phyloP scores from a whole-genome alignment of 2,888 invertebrate genomes.

The Heliconius cydno region DNA sequence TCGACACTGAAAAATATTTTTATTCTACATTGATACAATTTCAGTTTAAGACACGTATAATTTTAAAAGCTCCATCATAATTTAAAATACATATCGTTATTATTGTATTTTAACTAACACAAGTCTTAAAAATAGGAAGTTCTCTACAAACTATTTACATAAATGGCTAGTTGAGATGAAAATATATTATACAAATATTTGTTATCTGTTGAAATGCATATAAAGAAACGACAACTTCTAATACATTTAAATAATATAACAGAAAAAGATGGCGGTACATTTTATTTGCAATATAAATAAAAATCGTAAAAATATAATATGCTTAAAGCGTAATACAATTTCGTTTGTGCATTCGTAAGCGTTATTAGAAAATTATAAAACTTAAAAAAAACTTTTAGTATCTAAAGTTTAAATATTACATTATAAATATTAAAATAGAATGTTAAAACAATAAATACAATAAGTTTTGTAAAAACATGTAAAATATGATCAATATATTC shows the following conservation, averaged over 20 bases:
- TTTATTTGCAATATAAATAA: slow-evolving; percentile 8
- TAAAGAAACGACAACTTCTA: not conserved
- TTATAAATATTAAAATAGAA: slow-evolving; percentile 29
- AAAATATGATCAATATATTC: slow-evolving; percentile 28
- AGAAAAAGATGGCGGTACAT: not conserved
- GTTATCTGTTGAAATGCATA: not conserved
- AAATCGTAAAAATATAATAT: slow-evolving; percentile 15
- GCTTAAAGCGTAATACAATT: slow-evolving; percentile 22
- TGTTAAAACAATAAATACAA: slow-evolving; percentile 24
- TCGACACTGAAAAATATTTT: slow-evolving; percentile 39
- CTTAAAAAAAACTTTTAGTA: not conserved
- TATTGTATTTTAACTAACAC: slow-evolving; percentile 11
- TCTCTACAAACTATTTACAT: slow-evolving; percentile 31
- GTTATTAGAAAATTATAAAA: slow-evolving; percentile 5
- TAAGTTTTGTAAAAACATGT: slow-evolving; percentile 27
- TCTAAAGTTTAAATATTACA: slow-evolving; percentile 10
- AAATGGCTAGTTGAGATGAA: not conserved
- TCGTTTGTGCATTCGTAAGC: slow-evolving; percentile 39
- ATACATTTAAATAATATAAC: not conserved
- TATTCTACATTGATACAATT: slow-evolving; percentile 38
- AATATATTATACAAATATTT: not conserved
- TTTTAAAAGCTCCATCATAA: slow-evolving; percentile 42
- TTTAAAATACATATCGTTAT: slow-evolving; percentile 21
- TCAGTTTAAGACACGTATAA: slow-evolving; percentile 41
- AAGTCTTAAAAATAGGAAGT: slow-evolving; percentile 30